phyloP scores from a whole-genome alignment of 1,140 invertebrate species.

The Bombus consobrinus region DNA sequence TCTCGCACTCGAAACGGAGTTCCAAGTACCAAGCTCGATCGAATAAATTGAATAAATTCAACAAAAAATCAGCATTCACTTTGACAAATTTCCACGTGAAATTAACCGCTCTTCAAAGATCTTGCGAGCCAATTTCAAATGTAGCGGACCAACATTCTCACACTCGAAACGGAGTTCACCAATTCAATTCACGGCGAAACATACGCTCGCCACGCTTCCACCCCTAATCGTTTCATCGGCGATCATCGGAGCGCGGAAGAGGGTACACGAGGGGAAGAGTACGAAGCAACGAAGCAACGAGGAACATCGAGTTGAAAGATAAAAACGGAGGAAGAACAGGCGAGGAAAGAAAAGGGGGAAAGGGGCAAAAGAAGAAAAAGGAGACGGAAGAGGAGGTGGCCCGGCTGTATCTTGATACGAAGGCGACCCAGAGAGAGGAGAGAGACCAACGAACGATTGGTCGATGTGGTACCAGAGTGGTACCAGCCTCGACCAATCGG shows the following conservation, averaged over 20 bases:
- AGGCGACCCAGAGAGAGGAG: conserved; percentile 56
- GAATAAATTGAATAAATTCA: too few relatives aligned
- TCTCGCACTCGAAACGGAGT: neutral
- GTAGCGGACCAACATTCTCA: neutral
- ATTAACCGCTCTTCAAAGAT: too few relatives aligned
- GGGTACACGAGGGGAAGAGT: neutral
- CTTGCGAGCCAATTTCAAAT: too few relatives aligned
- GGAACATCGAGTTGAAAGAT: conserved; percentile 40
- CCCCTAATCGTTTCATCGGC: conserved; percentile 39
- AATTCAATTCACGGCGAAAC: too few relatives aligned
- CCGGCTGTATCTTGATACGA: conserved; percentile 47
- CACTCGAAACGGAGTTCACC: neutral
- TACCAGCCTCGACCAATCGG: conserved; percentile 73
- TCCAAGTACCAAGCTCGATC: too few relatives aligned
- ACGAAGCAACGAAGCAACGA: conserved; percentile 25
- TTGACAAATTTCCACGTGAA: too few relatives aligned
- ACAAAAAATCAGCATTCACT: too few relatives aligned
- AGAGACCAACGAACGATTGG: conserved; percentile 71
- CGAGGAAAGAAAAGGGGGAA: conserved; percentile 36
- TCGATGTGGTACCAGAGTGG: conserved; percentile 63
- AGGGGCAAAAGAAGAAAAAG: conserved; percentile 46
- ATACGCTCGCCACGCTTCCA: neutral
- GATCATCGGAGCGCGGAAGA: neutral
- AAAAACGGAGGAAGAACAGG: conserved; percentile 18
- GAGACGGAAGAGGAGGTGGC: conserved; percentile 57